Conservation (phyloP, 2,113 vertebrate genomes). For the Bettongia penicillata region DNA sequence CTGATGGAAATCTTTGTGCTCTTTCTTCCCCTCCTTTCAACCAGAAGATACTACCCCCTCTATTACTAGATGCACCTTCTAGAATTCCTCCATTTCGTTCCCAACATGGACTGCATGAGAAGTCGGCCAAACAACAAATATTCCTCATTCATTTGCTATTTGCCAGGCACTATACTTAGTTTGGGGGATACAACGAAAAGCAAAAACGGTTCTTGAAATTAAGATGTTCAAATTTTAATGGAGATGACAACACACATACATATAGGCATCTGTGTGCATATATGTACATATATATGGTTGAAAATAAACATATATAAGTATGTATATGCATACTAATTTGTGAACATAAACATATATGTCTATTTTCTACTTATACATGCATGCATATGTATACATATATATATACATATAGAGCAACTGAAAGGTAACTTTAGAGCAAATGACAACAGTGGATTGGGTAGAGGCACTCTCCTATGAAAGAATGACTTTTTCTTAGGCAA, state of each 20-base stretch:
- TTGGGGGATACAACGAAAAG: not conserved
- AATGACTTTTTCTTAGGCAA: not conserved
- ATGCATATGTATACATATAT: not conserved
- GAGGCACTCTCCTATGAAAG: not conserved
- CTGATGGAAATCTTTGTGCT: not conserved
- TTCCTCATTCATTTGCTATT: not conserved
- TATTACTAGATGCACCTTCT: not conserved
- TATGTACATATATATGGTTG: not conserved
- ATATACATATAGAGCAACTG: not conserved
- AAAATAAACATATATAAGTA: not conserved
- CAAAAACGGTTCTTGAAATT: not conserved
- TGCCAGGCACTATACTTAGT: not conserved
- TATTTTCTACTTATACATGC: not conserved
- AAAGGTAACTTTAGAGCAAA: not conserved
- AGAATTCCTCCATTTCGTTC: not conserved
- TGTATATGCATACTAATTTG: not conserved
- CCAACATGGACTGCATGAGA: not conserved
- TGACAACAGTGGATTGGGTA: not conserved
- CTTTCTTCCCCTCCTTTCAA: not conserved
- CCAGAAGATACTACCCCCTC: not conserved
- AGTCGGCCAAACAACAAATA: not conserved
- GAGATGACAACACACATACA: not conserved
- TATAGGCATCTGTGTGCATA: not conserved
- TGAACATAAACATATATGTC: not conserved
- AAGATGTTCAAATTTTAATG: not conserved